Percentiles rank a stretch among this genome's conserved stretches.
Evolutionary conservation across 1,140 invertebrate species (phyloP).

Genomic region (Drosophila busckii): DNA sequence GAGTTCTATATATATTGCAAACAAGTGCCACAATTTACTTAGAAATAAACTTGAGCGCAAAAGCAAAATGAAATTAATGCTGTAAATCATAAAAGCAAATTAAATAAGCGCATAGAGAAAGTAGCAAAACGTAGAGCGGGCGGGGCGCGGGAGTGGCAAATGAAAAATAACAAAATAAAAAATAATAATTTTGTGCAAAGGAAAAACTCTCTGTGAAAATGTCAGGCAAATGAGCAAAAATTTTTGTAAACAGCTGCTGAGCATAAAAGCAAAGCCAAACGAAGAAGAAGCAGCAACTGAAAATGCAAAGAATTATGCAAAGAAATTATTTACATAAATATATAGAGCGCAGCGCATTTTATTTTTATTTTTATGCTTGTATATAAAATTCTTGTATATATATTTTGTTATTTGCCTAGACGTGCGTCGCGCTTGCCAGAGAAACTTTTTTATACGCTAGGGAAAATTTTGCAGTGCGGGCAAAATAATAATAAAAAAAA

Average conservation of each 20-base stretch:
- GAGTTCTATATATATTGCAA: constrained; percentile 6
- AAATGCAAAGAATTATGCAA: constrained; percentile 45
- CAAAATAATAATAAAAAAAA: too few species aligned
- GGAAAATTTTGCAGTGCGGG: constrained; percentile 21
- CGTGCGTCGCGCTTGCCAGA: constrained; percentile 40
- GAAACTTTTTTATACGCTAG: constrained; percentile 40
- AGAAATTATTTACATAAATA: constrained; percentile 62
- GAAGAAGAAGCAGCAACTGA: too few species aligned
- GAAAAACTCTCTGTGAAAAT: constrained; percentile 37
- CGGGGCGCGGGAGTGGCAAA: too few species aligned
- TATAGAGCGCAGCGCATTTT: constrained; percentile 12
- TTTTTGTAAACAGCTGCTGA: constrained; percentile 3
- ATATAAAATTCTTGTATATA: constrained; percentile 36
- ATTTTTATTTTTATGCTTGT: constrained; percentile 29
- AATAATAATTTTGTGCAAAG: constrained; percentile 23
- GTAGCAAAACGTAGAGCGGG: constrained; percentile 4
- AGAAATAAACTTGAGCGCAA: constrained; percentile 4
- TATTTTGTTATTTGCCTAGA: constrained; percentile 59
- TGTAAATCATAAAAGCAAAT: constrained; percentile 47
- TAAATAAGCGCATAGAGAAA: constrained; percentile 30
- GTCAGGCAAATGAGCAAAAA: constrained; percentile 57
- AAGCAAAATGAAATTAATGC: constrained; percentile 28
- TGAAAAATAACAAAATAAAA: constrained; percentile 8
- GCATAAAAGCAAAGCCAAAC: constrained; percentile 2
- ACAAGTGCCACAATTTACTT: constrained; percentile 2